phyloP scores from a whole-genome alignment of 2,113 vertebrate genomes.

The Cairina moschata region DNA sequence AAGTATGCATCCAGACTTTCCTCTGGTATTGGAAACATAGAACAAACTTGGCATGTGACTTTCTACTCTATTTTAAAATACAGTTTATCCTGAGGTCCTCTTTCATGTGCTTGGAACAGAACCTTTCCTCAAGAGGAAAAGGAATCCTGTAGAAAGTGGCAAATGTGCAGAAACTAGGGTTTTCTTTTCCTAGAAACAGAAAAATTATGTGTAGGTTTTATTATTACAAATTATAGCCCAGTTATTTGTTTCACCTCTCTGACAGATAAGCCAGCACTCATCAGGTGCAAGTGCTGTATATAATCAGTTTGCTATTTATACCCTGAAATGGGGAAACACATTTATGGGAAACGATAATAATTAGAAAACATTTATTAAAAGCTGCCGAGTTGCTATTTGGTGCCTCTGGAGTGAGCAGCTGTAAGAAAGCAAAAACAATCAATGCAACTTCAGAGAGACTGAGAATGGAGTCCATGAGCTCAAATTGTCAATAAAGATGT shows the following conservation, averaged over 20 bases:
- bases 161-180: background rate
- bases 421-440: constrained; percentile 52
- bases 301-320: constrained; percentile 57
- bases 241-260: constrained; percentile 35
- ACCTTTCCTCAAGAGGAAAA: background rate
- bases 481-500: constrained; percentile 50
- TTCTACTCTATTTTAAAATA: background rate
- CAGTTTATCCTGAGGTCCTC: background rate
- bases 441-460: constrained; percentile 36
- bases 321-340: constrained; percentile 7
- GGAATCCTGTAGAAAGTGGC: background rate
- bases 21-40: background rate
- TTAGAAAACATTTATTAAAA: constrained; percentile 50
- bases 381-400: constrained; percentile 7
- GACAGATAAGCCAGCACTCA: constrained; percentile 28
- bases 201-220: background rate
- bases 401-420: constrained; percentile 56
- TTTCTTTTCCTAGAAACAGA: background rate
- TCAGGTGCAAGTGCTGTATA: constrained; percentile 46
- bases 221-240: constrained; percentile 8
- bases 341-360: constrained; percentile 52
- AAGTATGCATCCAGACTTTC: background rate
- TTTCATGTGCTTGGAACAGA: background rate
- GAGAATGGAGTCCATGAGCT: constrained; percentile 24
- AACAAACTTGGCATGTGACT: background rate